Evolutionary conservation across 2,888 invertebrate genomes (phyloP), one percentile per base, ranked within the genome.

Genomic region (Nomada ruficornis): DNA sequence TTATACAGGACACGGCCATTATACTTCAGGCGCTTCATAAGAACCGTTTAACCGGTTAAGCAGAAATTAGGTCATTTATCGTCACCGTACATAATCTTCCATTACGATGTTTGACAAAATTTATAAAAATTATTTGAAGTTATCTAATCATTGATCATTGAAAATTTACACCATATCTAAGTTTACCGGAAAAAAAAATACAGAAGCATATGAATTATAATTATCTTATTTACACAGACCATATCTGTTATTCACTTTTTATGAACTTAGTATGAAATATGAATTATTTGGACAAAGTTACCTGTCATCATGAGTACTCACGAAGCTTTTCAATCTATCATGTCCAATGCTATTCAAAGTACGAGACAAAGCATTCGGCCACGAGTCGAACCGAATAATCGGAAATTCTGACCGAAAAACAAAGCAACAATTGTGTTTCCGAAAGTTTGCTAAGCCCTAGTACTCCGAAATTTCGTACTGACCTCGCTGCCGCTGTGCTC

Each of bases 1-100:
- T 70, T 64, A 72, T 71, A 57, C 57, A 65, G 71, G 79, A 85
- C 86, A 77, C 63, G 55, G 63, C 76, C 84, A 77, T 88, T 86
- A 84, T 86, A 78, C 82, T 65, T 47, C 23, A 64, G 55, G 54
- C 78, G 60, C 29, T 83, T 67, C 42, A 20, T 75, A 63, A 79
- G 80, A 87, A 79, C 67, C 55, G 69, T 76, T 74, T 42, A 36
- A 77, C 68, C 69, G 63, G 60, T 70, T 69, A 9, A 2, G 29
- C 36, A 15, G 64, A 80, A 84, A 86, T 87, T 84, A 52, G 84
- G 80, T 76, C 76, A 64, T 65, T 77, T 59, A 20, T 63, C 59
- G 50, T 55, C 20, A 55, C 62, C 20, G 13, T 20, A 36, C 15
- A 15, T 62, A 9, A 15, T 20, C 20, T 18, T 13, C 1, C 11